phyloP scores from a whole-genome alignment of 2,797 vertebrate species.

The Mallotus villosus region DNA sequence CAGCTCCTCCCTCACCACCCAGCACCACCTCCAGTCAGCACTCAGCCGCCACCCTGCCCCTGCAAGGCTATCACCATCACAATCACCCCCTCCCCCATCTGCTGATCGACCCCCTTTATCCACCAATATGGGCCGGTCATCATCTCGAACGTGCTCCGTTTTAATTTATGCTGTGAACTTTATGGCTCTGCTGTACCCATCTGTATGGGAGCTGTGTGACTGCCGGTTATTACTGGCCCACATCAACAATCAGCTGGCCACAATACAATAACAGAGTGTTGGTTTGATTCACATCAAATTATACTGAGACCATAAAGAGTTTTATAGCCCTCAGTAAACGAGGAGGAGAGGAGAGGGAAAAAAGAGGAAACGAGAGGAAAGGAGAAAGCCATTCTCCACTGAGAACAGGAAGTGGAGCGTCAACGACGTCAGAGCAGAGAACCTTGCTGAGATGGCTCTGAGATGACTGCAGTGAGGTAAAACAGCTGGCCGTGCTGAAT shows the following conservation, averaged over 20 bases:
- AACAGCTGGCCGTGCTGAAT: conserved; percentile 43
- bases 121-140: not conserved
- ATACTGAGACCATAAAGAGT: not conserved
- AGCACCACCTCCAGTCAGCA: too few relatives aligned
- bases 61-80: too few relatives aligned
- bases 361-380: too few relatives aligned
- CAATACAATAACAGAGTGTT: conserved; percentile 12
- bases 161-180: not conserved
- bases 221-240: conserved; percentile 15
- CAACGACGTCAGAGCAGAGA: too few relatives aligned
- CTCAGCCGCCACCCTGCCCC: too few relatives aligned
- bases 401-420: too few relatives aligned
- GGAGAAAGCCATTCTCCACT: too few relatives aligned
- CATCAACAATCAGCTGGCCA: conserved; percentile 10
- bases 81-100: too few relatives aligned
- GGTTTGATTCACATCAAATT: conserved; percentile 18
- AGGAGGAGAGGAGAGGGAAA: not conserved
- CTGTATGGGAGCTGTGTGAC: not conserved
- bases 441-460: too few relatives aligned
- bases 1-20: too few relatives aligned
- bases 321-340: conserved; percentile 18
- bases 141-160: conserved; percentile 2
- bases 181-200: conserved; percentile 6
- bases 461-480: conserved; percentile 15
- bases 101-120: not conserved